A percentile compares a stretch with the other conserved stretches of the same genome.
phyloP scores from a whole-genome alignment of 2,888 invertebrate genomes.

The Drosophila melanocephala region DNA sequence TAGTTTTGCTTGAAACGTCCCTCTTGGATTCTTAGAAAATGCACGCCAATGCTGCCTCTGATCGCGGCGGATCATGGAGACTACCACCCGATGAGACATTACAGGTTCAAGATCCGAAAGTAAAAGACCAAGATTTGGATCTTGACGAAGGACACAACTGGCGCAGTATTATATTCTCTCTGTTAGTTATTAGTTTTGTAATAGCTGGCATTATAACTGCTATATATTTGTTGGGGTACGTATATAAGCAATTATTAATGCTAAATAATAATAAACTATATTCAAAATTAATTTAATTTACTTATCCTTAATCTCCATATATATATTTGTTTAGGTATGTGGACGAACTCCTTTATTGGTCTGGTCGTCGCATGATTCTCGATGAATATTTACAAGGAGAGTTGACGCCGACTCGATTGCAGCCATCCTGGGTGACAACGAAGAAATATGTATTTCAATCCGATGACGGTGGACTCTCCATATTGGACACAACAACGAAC shows the following conservation, averaged over 20 bases:
- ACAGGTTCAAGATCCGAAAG: slow-evolving; percentile 95
- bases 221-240: slow-evolving; percentile 93
- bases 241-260: background rate
- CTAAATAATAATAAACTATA: background rate
- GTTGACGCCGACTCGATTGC: slow-evolving; percentile 90
- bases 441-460: slow-evolving; percentile 94
- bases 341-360: slow-evolving; percentile 95
- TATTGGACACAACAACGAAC: slow-evolving; percentile 92
- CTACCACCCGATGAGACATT: slow-evolving; percentile 96
- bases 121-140: slow-evolving; percentile 92
- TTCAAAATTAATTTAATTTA: background rate
- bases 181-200: slow-evolving; percentile 94
- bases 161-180: slow-evolving; percentile 94
- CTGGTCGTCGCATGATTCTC: slow-evolving; percentile 93
- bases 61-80: slow-evolving; percentile 94
- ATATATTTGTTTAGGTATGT: slow-evolving; percentile 87
- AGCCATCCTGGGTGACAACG: slow-evolving; percentile 93
- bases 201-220: slow-evolving; percentile 95
- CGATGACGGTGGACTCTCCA: slow-evolving; percentile 93
- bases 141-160: slow-evolving; percentile 94
- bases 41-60: slow-evolving; percentile 95
- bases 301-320: too few relatives aligned
- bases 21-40: slow-evolving; percentile 85
- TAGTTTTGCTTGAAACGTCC: slow-evolving; percentile 25
- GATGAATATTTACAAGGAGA: slow-evolving; percentile 94